These are phyloP conservation scores for Trematocara macrostoma DNA, from an alignment of 2,113 vertebrate genomes.

Conservation along the genomic window DNA sequence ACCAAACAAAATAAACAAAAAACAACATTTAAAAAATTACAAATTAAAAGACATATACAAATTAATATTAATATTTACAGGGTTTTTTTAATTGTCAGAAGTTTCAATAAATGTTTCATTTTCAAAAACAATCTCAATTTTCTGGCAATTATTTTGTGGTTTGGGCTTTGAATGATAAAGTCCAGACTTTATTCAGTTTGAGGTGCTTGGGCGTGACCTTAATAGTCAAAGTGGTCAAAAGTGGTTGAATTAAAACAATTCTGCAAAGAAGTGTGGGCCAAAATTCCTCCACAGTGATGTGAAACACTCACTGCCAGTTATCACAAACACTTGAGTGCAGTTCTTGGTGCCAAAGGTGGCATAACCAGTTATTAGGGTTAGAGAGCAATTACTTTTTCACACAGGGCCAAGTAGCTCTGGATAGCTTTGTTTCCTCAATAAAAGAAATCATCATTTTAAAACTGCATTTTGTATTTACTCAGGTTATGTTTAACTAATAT, in stretches of 20 bases:
- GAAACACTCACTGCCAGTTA: neutral
- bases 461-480: neutral
- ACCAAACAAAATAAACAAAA: neutral
- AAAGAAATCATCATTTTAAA: neutral
- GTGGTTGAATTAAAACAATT: neutral
- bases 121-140: neutral
- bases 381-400: neutral
- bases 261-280: neutral
- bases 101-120: neutral
- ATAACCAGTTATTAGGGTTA: neutral
- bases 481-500: neutral
- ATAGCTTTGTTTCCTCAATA: neutral
- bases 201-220: neutral
- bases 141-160: neutral
- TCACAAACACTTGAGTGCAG: neutral
- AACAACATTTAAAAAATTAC: neutral
- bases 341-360: neutral
- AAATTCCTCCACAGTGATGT: neutral
- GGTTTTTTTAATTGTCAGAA: neutral
- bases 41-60: neutral
- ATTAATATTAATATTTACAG: neutral
- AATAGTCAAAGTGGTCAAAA: neutral
- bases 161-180: neutral
- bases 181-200: neutral
- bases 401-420: neutral